A percentile compares a stretch with the other conserved stretches of the same genome.
Conservation (phyloP, 2,888 invertebrate genomes). For the Chelonus formosanus region DNA sequence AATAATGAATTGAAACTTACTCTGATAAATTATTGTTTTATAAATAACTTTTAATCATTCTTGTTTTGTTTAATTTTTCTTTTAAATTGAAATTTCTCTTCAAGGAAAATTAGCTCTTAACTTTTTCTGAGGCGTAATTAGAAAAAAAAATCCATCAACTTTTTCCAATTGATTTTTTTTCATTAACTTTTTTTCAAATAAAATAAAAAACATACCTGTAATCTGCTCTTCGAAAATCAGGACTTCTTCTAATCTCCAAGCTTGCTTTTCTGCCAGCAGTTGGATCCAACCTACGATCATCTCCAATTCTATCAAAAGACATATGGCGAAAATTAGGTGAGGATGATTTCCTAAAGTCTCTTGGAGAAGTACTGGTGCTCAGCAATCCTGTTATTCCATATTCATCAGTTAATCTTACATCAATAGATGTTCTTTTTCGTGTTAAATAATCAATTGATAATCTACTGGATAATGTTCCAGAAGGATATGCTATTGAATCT, state of each 20-base stretch:
- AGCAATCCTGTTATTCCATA: conserved; percentile 43
- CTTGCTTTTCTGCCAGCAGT: conserved; percentile 53
- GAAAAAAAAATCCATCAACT: too few relatives aligned
- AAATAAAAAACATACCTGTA: conserved; percentile 48
- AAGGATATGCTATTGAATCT: conserved; percentile 34
- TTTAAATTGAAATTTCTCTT: too few relatives aligned
- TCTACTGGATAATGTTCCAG: conserved; percentile 55
- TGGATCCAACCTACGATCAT: conserved; percentile 55
- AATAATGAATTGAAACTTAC: too few relatives aligned
- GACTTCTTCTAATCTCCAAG: conserved; percentile 58
- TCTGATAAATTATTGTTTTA: too few relatives aligned
- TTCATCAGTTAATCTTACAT: conserved; percentile 57
- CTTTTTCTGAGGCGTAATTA: too few relatives aligned
- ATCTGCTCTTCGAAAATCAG: conserved; percentile 59
- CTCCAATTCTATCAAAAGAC: conserved; percentile 59
- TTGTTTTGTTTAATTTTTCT: too few relatives aligned
- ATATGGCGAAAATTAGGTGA: conserved; percentile 60
- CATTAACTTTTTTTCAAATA: too few relatives aligned
- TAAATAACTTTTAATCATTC: too few relatives aligned
- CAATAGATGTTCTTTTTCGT: conserved; percentile 59
- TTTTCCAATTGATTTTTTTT: too few relatives aligned
- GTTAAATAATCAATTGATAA: conserved; percentile 60
- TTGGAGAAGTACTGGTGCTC: conserved; percentile 52
- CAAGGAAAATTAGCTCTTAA: too few relatives aligned
- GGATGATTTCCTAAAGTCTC: conserved; percentile 57